phyloP scores from a whole-genome alignment of 1,140 invertebrate species.

The Zelostemma sp. region DNA sequence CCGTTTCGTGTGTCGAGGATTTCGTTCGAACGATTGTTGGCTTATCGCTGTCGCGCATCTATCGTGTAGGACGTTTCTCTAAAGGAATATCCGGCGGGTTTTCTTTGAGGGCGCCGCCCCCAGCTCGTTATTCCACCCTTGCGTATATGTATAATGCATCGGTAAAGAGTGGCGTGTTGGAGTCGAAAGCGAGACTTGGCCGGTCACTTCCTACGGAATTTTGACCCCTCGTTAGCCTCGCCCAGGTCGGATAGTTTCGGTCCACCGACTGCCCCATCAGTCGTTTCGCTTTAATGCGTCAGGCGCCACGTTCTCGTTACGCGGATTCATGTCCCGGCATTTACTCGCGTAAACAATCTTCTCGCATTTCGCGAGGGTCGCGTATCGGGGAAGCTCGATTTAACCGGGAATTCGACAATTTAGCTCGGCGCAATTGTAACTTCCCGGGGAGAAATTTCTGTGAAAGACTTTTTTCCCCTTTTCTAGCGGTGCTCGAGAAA shows the following conservation, averaged over 20 bases:
- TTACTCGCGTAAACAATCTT: slow-evolving; percentile 57
- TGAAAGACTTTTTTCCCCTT: too few species aligned
- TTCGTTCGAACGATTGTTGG: slow-evolving; percentile 11
- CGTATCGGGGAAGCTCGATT: background rate
- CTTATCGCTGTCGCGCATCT: slow-evolving; percentile 13
- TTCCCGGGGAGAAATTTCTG: background rate
- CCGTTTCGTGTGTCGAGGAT: background rate
- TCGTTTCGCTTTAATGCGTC: slow-evolving; percentile 64
- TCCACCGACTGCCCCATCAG: slow-evolving; percentile 49
- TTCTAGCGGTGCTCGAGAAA: too few species aligned
- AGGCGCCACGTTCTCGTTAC: slow-evolving; percentile 54
- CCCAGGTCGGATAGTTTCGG: slow-evolving; percentile 40
- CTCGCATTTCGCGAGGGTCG: background rate
- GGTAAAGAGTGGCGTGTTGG: slow-evolving; percentile 26
- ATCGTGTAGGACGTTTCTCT: slow-evolving; percentile 17
- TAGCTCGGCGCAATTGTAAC: background rate
- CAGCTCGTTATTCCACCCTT: slow-evolving; percentile 30
- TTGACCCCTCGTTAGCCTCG: slow-evolving; percentile 48
- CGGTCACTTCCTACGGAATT: slow-evolving; percentile 42
- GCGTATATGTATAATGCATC: slow-evolving; percentile 31
- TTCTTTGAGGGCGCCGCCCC: slow-evolving; percentile 18
- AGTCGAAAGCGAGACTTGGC: slow-evolving; percentile 32
- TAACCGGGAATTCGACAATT: background rate
- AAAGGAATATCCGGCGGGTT: slow-evolving; percentile 26
- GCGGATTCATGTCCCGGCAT: slow-evolving; percentile 56